Base-by-base conservation (phyloP, 2,888 invertebrate species). In the Psylliodes chrysocephalus region DNA sequence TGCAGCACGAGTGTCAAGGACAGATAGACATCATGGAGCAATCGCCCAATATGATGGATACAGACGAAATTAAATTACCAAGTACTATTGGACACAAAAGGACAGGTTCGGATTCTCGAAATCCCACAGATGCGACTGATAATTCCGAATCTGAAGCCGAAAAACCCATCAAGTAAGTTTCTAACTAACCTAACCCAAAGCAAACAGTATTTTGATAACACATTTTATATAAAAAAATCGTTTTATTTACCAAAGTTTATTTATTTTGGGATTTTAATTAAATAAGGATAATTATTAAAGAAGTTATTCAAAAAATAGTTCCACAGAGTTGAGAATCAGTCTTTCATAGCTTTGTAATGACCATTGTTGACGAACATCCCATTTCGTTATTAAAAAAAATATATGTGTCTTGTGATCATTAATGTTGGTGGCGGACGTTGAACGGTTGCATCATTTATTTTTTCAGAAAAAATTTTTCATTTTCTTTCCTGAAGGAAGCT, bases 111-210 rank as follows among this genome's bases (percentile, higher is more conserved):
- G 73, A 73, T 61, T 68, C 54, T 17, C 72, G 78, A 19, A 81
- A 87, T 71, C 91, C 91, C 52, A 92, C 92, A 0, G 93, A 94
- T 83, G 86, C 90, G 82, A 93, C 92, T 5, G 92, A 93, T 82
- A 89, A 91, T 19, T 91, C 91, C 64, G 93, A 93, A 82, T 93
- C 92, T 62, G 93, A 93, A 69, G 88, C 86, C 10, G 92, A 91
- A 75, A 91, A 90, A 79, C 71, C 64, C 28, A 63, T 66, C 84
- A 86, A 59, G 86, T 86, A 49, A 49, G 30, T 49, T 28, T 12
- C 17, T n/a, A n/a, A n/a, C n/a, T n/a, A n/a, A n/a, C n/a, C n/a
- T n/a, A n/a, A n/a, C n/a, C n/a, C n/a, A n/a, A n/a, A n/a, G n/a
- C n/a, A n/a, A n/a, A n/a, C n/a, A n/a, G n/a, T n/a, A n/a, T n/a